Percentiles rank a stretch among this genome's conserved stretches.
These are phyloP conservation scores for Muricea muricata DNA, from an alignment of 92 coral and sea anemone genomes.

Conservation along the genomic window DNA sequence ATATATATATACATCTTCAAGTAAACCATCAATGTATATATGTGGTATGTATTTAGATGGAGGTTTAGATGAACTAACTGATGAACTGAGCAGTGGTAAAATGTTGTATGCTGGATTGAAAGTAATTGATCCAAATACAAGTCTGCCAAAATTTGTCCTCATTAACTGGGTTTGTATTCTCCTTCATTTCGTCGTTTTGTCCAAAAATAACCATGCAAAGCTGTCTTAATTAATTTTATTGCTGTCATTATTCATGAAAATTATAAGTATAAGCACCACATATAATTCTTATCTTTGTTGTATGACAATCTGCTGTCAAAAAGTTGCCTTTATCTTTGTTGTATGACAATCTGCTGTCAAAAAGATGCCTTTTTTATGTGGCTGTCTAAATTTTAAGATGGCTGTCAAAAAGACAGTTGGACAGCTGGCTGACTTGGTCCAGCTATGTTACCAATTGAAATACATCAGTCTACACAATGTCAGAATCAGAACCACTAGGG, in stretches of 20 bases:
- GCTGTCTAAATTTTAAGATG: too few species aligned
- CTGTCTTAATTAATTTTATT: background rate
- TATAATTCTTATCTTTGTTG: background rate
- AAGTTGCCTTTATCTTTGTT: too few species aligned
- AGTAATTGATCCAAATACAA: slow-evolving; percentile 96
- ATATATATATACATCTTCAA: too few species aligned
- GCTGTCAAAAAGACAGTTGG: too few species aligned
- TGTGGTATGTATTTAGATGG: slow-evolving; percentile 80
- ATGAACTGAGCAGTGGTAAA: slow-evolving; percentile 92
- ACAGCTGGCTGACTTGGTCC: too few species aligned
- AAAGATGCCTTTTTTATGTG: too few species aligned
- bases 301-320: too few species aligned
- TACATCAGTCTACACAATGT: too few species aligned
- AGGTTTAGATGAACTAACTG: slow-evolving; percentile 86
- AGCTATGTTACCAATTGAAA: too few species aligned
- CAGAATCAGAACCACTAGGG: too few species aligned
- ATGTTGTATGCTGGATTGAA: slow-evolving; percentile 89
- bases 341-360: too few species aligned
- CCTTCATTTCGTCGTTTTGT: background rate
- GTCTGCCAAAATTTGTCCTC: slow-evolving; percentile 92
- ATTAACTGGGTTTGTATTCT: slow-evolving; percentile 85
- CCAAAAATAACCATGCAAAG: background rate
- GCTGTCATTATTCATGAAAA: background rate
- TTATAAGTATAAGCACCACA: background rate
- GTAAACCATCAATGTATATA: background rate